Evolutionary conservation across 2,797 vertebrate species (phyloP).

Genomic region (Toxotes lorentzi): DNA sequence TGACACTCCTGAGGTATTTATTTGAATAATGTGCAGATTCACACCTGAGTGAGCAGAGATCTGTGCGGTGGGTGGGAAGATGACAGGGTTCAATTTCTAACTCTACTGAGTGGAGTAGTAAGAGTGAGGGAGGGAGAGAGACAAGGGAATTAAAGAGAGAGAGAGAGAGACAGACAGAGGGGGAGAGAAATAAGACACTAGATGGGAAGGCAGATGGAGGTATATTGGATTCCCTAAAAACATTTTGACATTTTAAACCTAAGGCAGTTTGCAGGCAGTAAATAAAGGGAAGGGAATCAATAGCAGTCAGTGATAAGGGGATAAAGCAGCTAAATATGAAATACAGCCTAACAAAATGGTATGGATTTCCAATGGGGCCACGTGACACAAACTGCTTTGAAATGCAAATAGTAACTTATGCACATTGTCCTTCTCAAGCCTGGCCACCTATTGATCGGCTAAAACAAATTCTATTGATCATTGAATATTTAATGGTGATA

Average conservation of each 20-base stretch:
- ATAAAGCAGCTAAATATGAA: slow-evolving; percentile 88
- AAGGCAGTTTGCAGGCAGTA: slow-evolving; percentile 85
- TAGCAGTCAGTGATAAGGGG: slow-evolving; percentile 87
- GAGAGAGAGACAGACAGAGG: slow-evolving; percentile 51
- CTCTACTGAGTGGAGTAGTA: slow-evolving; percentile 61
- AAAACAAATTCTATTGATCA: slow-evolving; percentile 89
- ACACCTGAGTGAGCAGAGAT: slow-evolving; percentile 80
- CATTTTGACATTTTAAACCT: slow-evolving; percentile 88
- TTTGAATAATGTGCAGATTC: slow-evolving; percentile 86
- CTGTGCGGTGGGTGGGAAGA: slow-evolving; percentile 78
- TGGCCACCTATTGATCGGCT: slow-evolving; percentile 85
- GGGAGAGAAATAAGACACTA: slow-evolving; percentile 49
- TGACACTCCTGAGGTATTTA: slow-evolving; percentile 79
- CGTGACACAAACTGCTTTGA: slow-evolving; percentile 87
- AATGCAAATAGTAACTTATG: slow-evolving; percentile 90
- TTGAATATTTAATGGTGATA: slow-evolving; percentile 90
- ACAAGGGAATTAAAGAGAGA: slow-evolving; percentile 70
- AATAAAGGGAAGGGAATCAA: slow-evolving; percentile 87
- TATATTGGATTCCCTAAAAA: slow-evolving; percentile 83
- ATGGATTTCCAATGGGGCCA: slow-evolving; percentile 89
- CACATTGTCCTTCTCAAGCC: slow-evolving; percentile 86
- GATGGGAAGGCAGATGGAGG: slow-evolving; percentile 72
- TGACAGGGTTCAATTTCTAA: slow-evolving; percentile 84
- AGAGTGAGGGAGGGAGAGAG: slow-evolving; percentile 60
- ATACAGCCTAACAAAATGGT: slow-evolving; percentile 88